phyloP scores from a whole-genome alignment of 1,140 invertebrate species.

The Cydia amplana region DNA sequence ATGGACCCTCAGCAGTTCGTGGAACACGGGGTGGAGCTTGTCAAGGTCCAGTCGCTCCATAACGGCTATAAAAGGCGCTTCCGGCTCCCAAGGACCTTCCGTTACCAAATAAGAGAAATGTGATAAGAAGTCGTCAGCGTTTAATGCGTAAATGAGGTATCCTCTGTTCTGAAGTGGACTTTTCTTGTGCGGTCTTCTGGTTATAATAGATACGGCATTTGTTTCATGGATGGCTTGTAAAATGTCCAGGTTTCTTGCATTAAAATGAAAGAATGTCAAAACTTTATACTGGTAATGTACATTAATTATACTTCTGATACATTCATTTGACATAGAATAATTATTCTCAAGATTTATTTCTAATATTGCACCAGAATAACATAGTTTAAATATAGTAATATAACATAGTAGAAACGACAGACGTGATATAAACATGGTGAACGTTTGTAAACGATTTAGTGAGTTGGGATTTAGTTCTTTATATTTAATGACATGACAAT shows the following conservation, averaged over 20 bases:
- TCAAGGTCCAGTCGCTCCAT: background rate
- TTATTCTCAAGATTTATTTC: background rate
- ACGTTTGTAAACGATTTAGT: background rate
- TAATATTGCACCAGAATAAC: background rate
- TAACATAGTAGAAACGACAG: background rate
- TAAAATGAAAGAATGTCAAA: background rate
- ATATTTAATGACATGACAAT: background rate
- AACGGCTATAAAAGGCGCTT: slow-evolving; percentile 22
- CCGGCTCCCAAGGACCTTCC: slow-evolving; percentile 33
- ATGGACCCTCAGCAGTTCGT: slow-evolving; percentile 43
- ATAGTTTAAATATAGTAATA: background rate
- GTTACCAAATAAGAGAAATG: slow-evolving; percentile 18
- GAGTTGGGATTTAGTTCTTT: background rate
- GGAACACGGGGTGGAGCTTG: background rate
- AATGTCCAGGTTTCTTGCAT: background rate
- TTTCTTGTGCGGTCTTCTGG: background rate
- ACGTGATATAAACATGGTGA: background rate
- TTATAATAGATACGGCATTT: background rate
- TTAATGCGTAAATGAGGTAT: slow-evolving; percentile 32
- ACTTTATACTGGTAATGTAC: background rate
- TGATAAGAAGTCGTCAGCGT: slow-evolving; percentile 1
- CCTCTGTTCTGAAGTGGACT: background rate
- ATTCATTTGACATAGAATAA: background rate
- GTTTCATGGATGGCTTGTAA: background rate
- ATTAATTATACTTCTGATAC: background rate